Conservation (phyloP, 2,797 vertebrate species). For the Champsocephalus esox region DNA sequence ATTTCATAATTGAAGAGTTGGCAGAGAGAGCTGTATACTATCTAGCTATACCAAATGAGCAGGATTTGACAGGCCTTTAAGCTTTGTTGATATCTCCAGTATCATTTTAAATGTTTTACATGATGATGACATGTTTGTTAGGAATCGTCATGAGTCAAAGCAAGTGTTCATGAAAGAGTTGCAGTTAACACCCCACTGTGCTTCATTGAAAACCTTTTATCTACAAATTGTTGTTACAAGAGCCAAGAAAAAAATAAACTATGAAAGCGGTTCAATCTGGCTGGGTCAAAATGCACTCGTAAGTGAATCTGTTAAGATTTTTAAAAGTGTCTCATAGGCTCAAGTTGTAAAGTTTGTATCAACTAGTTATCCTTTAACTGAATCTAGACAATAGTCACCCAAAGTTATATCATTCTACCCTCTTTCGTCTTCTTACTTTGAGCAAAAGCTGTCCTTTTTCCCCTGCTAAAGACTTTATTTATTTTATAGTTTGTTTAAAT, state of each 20-base stretch:
- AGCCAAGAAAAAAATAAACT: not conserved
- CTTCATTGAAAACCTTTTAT: slow-evolving; percentile 19
- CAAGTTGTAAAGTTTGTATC: not conserved
- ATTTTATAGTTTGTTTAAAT: too few relatives aligned
- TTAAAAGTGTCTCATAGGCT: slow-evolving; percentile 5
- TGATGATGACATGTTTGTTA: slow-evolving; percentile 14
- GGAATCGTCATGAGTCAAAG: slow-evolving; percentile 17
- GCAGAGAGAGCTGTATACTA: not conserved
- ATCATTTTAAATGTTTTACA: not conserved
- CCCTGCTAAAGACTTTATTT: too few relatives aligned
- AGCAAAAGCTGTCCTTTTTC: not conserved
- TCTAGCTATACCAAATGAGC: not conserved
- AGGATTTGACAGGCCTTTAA: slow-evolving; percentile 10
- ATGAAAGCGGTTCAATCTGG: not conserved
- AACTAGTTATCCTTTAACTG: not conserved
- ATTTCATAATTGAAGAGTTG: slow-evolving; percentile 7
- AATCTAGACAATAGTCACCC: slow-evolving; percentile 17
- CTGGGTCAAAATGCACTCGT: not conserved
- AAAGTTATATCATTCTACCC: not conserved
- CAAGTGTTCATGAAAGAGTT: slow-evolving; percentile 16
- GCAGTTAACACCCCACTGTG: slow-evolving; percentile 17
- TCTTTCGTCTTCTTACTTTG: not conserved
- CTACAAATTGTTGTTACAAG: slow-evolving; percentile 9
- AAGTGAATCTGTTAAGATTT: not conserved
- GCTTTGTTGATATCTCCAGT: slow-evolving; percentile 15